A percentile compares a stretch with the other conserved stretches of the same genome.
Evolutionary conservation across 2,888 invertebrate species (phyloP).

Genomic region (Trissolcus brochymenae): DNA sequence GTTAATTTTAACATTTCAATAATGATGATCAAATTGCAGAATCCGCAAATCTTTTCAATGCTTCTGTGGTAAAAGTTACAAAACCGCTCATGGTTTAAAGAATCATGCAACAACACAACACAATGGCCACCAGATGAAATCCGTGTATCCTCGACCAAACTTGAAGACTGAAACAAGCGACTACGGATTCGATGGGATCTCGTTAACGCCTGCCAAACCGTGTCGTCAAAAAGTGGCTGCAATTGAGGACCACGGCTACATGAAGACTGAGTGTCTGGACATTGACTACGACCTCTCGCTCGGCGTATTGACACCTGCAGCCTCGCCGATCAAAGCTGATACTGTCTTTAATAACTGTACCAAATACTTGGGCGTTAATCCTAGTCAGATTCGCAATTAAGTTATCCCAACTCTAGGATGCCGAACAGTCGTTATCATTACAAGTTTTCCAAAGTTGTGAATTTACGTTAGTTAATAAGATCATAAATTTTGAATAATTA

Average conservation of each 20-base stretch:
- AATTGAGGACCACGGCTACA: slow-evolving; percentile 71
- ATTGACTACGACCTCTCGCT: slow-evolving; percentile 63
- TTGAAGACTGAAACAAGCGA: slow-evolving; percentile 53
- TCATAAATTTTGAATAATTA: too few relatives aligned
- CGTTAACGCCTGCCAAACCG: slow-evolving; percentile 53
- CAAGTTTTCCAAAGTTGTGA: too few relatives aligned
- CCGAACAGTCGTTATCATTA: too few relatives aligned
- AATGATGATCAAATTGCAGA: slow-evolving; percentile 75
- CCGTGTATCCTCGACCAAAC: slow-evolving; percentile 28
- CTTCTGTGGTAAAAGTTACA: slow-evolving; percentile 91
- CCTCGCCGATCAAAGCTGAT: slow-evolving; percentile 65
- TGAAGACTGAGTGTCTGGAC: slow-evolving; percentile 66
- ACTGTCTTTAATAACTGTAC: slow-evolving; percentile 24
- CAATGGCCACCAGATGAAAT: slow-evolving; percentile 61
- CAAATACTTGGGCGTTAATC: slow-evolving; percentile 42
- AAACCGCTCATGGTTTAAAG: slow-evolving; percentile 87
- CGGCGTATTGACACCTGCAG: slow-evolving; percentile 71
- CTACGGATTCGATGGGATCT: slow-evolving; percentile 33
- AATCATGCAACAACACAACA: slow-evolving; percentile 81
- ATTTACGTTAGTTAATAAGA: too few relatives aligned
- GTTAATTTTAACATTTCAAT: background rate
- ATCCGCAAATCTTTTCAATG: slow-evolving; percentile 88
- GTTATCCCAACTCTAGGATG: slow-evolving; percentile 2
- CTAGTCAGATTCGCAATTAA: slow-evolving; percentile 38
- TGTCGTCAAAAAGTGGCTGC: slow-evolving; percentile 64